Evolutionary conservation across 2,113 vertebrate genomes (phyloP).

Genomic region (Mirza zaza): DNA sequence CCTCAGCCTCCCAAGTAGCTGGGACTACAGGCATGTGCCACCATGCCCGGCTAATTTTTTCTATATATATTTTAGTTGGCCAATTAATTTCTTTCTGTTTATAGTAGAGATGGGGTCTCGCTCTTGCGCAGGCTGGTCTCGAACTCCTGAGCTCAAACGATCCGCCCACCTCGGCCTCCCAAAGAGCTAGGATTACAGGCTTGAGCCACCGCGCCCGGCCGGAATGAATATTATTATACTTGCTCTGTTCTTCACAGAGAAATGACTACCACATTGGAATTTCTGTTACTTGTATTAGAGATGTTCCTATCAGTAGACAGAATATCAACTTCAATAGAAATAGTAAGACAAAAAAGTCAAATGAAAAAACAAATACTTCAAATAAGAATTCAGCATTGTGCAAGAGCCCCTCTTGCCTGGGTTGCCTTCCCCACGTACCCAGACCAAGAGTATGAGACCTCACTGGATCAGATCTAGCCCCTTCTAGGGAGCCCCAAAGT

Average conservation of each 20-base stretch:
- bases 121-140: too few relatives aligned
- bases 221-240: not conserved
- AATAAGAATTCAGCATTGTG: not conserved
- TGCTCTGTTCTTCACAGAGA: not conserved
- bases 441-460: not conserved
- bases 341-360: not conserved
- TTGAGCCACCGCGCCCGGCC: too few relatives aligned
- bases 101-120: too few relatives aligned
- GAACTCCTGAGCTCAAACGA: too few relatives aligned
- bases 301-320: not conserved
- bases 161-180: too few relatives aligned
- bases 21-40: too few relatives aligned
- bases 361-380: not conserved
- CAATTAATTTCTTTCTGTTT: too few relatives aligned
- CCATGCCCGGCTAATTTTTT: too few relatives aligned
- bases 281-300: not conserved
- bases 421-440: not conserved
- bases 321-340: not conserved
- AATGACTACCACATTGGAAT: not conserved
- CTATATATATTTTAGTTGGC: too few relatives aligned
- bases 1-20: too few relatives aligned
- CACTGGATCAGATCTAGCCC: not conserved
- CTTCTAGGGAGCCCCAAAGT: not conserved
- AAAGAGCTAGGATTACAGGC: too few relatives aligned
- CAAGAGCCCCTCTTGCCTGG: not conserved